These are phyloP conservation scores for Urophycis tenuis DNA, from an alignment of 2,797 vertebrate genomes.

Conservation along the genomic window DNA sequence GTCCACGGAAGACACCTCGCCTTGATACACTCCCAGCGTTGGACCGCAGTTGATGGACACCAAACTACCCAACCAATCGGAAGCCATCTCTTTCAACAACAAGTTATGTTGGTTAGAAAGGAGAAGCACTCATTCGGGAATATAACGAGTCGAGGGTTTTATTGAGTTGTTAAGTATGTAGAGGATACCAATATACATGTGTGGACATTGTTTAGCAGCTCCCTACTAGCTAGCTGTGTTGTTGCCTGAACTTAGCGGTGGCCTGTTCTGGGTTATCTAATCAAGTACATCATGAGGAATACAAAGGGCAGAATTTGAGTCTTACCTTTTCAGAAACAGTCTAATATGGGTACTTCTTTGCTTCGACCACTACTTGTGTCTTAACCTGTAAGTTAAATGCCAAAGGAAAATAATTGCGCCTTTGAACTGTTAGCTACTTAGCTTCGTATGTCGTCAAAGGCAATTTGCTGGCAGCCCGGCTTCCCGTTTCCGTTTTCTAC, in stretches of 20 bases:
- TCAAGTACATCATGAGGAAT: constrained; percentile 1
- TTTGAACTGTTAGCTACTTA: constrained; percentile 30
- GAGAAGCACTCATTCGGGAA: neutral
- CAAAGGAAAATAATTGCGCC: neutral
- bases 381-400: neutral
- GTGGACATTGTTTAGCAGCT: neutral
- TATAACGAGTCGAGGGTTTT: neutral
- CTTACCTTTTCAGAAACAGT: neutral
- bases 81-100: constrained; percentile 72
- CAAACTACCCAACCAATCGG: constrained; percentile 92
- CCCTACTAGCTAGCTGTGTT: neutral
- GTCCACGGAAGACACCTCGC: constrained; percentile 90
- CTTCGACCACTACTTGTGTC: neutral
- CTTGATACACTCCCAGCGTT: constrained; percentile 92
- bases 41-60: constrained; percentile 96
- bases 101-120: neutral
- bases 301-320: no score
- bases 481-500: constrained; percentile 23
- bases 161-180: neutral
- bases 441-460: constrained; percentile 18
- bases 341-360: neutral
- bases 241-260: constrained; percentile 26
- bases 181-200: neutral
- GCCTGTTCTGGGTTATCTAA: constrained; percentile 17
- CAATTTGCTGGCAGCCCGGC: neutral